A percentile compares a stretch with the other conserved stretches of the same genome.
phyloP scores from a whole-genome alignment of 2,113 vertebrate species.

The Bombycilla garrulus region DNA sequence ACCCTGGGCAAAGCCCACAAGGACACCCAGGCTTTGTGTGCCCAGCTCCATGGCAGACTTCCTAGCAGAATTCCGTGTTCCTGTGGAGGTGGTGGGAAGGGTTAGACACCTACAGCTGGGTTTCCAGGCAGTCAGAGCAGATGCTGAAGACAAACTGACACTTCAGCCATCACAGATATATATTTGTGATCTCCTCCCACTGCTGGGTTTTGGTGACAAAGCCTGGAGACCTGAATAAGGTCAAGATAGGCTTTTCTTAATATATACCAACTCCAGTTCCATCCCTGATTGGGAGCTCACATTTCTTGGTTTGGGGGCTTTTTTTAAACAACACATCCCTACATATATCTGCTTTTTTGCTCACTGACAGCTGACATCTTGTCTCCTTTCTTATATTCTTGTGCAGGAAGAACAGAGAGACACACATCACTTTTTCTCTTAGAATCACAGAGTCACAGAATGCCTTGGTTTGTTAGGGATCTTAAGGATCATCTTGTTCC shows the following conservation, averaged over 20 bases:
- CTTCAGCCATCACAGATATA: neutral
- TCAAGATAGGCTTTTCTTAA: neutral
- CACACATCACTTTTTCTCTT: neutral
- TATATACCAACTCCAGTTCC: neutral
- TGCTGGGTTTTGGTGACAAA: neutral
- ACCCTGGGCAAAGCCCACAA: neutral
- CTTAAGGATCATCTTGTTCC: neutral
- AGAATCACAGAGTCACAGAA: neutral
- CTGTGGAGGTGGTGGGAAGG: accelerated
- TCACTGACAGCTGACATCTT: neutral
- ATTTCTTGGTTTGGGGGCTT: accelerated
- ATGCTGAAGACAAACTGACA: neutral
- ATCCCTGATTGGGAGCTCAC: neutral
- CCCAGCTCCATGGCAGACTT: neutral
- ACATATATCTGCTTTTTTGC: neutral
- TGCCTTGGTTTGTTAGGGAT: neutral
- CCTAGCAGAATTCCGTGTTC: neutral
- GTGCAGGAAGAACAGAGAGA: neutral
- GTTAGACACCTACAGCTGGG: accelerated
- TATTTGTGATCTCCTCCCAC: neutral
- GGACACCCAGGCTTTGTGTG: accelerated
- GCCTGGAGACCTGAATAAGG: neutral
- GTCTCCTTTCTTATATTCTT: neutral
- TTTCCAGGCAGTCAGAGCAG: neutral
- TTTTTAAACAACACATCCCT: neutral